phyloP scores from a whole-genome alignment of 2,113 vertebrate species.

The Ammodytes marinus region DNA sequence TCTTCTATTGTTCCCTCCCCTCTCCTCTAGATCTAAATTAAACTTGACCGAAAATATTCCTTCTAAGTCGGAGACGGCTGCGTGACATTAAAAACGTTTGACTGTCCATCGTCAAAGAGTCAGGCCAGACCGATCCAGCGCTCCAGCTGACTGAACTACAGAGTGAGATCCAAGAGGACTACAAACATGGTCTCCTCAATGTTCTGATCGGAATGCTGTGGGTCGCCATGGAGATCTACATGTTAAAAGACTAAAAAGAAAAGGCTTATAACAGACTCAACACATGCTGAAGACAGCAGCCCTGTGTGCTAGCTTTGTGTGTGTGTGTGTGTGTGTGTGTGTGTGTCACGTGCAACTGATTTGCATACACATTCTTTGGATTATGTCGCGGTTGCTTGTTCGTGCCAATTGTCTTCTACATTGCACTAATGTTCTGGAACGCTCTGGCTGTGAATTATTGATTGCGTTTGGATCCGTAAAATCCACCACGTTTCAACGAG shows the following conservation, averaged over 20 bases:
- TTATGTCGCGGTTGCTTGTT: neutral
- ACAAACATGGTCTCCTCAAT: neutral
- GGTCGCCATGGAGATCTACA: neutral
- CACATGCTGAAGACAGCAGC: neutral
- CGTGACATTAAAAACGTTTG: neutral
- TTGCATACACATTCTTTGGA: neutral
- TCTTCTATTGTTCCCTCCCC: neutral
- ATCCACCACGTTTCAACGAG: neutral
- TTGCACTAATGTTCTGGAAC: neutral
- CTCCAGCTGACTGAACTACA: neutral
- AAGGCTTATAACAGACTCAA: neutral
- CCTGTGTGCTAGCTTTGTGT: neutral
- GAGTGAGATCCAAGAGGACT: neutral
- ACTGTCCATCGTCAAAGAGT: neutral
- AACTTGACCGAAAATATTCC: slow-evolving; percentile 20
- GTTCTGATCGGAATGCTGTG: neutral
- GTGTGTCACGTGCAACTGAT: neutral
- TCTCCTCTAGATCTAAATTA: slow-evolving; percentile 54
- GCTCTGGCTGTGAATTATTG: slow-evolving; percentile 6
- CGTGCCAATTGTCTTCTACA: slow-evolving; percentile 43
- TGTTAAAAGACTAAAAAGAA: neutral
- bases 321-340: neutral
- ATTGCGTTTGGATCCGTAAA: neutral
- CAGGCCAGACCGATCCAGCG: neutral
- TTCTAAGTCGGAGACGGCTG: neutral